Base-by-base conservation (phyloP, 2,113 vertebrate genomes). In the Nesospiza acunhae region DNA sequence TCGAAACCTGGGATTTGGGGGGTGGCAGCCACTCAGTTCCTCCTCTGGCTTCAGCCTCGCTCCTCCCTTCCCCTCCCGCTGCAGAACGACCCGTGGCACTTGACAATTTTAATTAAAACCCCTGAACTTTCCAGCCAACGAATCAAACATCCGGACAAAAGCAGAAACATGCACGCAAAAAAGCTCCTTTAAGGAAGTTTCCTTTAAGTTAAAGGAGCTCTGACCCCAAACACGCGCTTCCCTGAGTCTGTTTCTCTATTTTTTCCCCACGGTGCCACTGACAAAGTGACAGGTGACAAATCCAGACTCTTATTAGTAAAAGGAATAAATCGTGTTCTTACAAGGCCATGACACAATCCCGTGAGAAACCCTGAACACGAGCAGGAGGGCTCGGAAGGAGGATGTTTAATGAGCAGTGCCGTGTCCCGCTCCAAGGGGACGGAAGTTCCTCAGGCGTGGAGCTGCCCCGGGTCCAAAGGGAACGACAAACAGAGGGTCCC, bases 41-140 rank as follows among this genome's bases (percentile, higher is more conserved):
- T 33, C 41, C 67, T 42, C 26, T 19, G 13, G 16, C 46, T 42
- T 37, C 59, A 49, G 1, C 26, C 59, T 16, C 1, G 13, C 86
- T 26, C 30, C 6, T 17, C 17, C 8, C 24, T 46, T 21, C 52
- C 20, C 26, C 13, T 11, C 31, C 22, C 33, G 16, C 30, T 0
- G 24, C 3, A 20, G 17, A 77, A n/a, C 0, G 1, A 31, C 13
- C 5, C 23, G 3, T 1, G 9, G 5, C 6, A 4, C 9, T 20
- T 3, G 8, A 37, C 8, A 16, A 11, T 11, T 87, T 75, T 31
- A 42, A 70, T 68, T 46, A 47, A 68, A n/a, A 6, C 8, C 20
- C 8, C 2, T 31, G 44, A 64, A 13, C 18, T 33, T 50, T 33
- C 18, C 49, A 73, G 19, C 21, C 35, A 10, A 60, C 13, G 9